phyloP scores from a whole-genome alignment of 2,113 vertebrate species.

The Glaucidium brasilianum region DNA sequence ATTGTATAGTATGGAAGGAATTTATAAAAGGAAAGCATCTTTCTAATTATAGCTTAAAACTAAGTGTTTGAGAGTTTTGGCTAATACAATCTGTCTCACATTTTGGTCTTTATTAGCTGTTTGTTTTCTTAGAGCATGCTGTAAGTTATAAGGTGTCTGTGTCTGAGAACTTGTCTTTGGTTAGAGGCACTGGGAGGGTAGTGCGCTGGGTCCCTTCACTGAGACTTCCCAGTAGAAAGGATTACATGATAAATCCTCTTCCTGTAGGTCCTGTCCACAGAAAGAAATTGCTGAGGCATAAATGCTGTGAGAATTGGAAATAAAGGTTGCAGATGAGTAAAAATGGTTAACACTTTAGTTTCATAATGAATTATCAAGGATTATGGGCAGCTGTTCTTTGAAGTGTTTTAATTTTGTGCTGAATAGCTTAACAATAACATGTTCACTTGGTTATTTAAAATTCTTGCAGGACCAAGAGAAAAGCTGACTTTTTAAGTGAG shows the following conservation, averaged over 20 bases:
- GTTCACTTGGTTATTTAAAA: background rate
- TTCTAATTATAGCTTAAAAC: slow-evolving; percentile 2
- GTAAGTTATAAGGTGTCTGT: background rate
- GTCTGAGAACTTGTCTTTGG: background rate
- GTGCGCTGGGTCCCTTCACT: background rate
- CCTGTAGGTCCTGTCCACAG: background rate
- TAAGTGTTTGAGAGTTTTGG: background rate
- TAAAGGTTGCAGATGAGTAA: background rate
- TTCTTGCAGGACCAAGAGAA: background rate
- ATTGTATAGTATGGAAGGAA: background rate
- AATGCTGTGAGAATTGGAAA: background rate
- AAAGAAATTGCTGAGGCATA: background rate
- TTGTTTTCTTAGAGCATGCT: background rate
- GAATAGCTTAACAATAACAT: background rate
- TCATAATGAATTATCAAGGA: background rate
- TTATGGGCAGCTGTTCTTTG: background rate
- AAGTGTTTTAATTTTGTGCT: background rate
- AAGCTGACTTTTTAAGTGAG: background rate
- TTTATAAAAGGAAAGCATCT: background rate
- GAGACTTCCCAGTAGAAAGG: background rate
- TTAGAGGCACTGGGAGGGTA: background rate
- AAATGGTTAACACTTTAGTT: background rate
- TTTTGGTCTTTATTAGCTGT: background rate
- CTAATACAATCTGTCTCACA: background rate
- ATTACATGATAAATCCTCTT: background rate